Conservation (phyloP, 2,888 invertebrate genomes). For the Crioceris asparagi region DNA sequence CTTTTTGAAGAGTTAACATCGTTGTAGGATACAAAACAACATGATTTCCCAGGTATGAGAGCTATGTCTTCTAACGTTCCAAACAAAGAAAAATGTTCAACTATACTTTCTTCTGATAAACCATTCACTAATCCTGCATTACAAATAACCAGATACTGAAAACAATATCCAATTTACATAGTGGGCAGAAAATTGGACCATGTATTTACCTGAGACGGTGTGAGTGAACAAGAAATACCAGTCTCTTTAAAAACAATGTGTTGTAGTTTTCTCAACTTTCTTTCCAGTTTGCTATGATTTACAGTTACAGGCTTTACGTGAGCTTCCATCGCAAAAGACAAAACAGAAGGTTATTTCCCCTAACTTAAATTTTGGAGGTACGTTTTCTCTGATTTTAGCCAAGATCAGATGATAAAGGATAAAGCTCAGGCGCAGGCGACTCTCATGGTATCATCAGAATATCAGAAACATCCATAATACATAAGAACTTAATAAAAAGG, state of each 20-base stretch:
- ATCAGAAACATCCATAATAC: no score
- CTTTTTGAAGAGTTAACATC: slow-evolving; percentile 40
- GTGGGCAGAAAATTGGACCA: no score
- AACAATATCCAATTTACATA: slow-evolving; percentile 25
- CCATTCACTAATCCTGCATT: slow-evolving; percentile 82
- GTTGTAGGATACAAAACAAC: slow-evolving; percentile 61
- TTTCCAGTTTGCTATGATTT: slow-evolving; percentile 38
- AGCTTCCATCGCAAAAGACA: no score
- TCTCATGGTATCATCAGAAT: no score
- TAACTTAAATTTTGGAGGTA: no score
- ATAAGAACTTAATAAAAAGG: no score
- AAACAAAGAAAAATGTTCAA: slow-evolving; percentile 42
- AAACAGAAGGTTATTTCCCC: no score
- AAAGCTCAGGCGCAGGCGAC: no score
- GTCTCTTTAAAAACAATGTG: slow-evolving; percentile 39
- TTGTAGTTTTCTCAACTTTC: slow-evolving; percentile 39
- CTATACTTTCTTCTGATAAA: slow-evolving; percentile 52
- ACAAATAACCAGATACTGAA: slow-evolving; percentile 64
- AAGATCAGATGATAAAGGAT: no score
- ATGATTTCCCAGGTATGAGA: slow-evolving; percentile 70
- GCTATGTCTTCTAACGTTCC: slow-evolving; percentile 50
- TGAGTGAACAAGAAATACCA: slow-evolving; percentile 30
- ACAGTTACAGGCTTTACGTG: no score
- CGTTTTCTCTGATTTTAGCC: no score
- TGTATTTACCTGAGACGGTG: slow-evolving; percentile 34